Evolutionary conservation across 2,888 invertebrate species (phyloP), one percentile per base, ranked within the genome.

Genomic region (Synanthedon myopaeformis): DNA sequence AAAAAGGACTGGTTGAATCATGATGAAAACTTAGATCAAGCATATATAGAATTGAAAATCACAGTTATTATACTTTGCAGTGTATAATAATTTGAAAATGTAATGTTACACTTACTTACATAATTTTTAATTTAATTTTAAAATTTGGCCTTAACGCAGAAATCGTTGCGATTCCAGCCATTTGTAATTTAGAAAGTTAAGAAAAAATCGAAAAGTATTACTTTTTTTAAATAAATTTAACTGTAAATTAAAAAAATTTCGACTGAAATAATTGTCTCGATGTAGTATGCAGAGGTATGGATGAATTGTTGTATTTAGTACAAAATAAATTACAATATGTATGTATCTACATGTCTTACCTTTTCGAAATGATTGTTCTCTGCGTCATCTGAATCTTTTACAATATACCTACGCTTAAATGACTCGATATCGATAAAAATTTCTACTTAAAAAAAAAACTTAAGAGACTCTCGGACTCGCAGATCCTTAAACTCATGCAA

Each of bases 261-360:
- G 85, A 85, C 85, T 85, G 85, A 85, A 82, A 76, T 82, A 80
- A 79, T 82, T 76, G 84, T 85, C 84, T 83, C 72, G 81, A 70
- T 73, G 80, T 85, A 84, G 83, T 80, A 78, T 79, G 82, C 80
- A 79, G 77, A 79, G 74, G 72, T 78, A 77, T 82, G 76, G 78
- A 80, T 78, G 79, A 74, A 77, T 76, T 75, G 73, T 73, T 70
- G 73, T 81, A 82, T 83, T 84, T 85, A 85, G 86, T 85, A 86
- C 86, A 85, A 85, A 84, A 72, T 67, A 68, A 73, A 67, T 61
- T 69, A 52, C 42, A 48, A 51, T 45, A 13, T 45, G 23, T 23
- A 23, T 23, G 23, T 23, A 23, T 23, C 23, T 23, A n/a, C 14
- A 14, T 45, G 10, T 45, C 45, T 45, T 45, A 45, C 14, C n/a